Evolutionary conservation across 1,140 invertebrate species (phyloP).

Genomic region (Anoplolepis gracilipes): DNA sequence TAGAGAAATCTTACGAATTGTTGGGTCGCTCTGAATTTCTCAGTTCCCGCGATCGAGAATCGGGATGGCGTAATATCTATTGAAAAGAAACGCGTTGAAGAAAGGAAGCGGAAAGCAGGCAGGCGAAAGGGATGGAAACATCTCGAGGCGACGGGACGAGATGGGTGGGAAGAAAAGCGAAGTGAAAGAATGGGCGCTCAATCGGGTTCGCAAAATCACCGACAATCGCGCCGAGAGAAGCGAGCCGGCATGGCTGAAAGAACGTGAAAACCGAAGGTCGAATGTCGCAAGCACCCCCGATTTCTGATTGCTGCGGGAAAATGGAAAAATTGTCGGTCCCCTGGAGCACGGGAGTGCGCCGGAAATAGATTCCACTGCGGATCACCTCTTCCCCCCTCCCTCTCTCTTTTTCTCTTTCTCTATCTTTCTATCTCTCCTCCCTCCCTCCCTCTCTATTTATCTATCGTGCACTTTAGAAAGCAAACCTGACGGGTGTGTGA

Average conservation of each 20-base stretch:
- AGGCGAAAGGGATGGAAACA: slow-evolving; percentile 55
- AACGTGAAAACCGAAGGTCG: slow-evolving; percentile 41
- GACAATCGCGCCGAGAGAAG: slow-evolving; percentile 55
- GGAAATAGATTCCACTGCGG: slow-evolving; percentile 49
- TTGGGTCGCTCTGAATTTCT: slow-evolving; percentile 49
- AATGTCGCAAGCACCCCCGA: slow-evolving; percentile 30
- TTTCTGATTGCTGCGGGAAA: slow-evolving; percentile 64
- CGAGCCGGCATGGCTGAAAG: slow-evolving; percentile 39
- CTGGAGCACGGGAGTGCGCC: slow-evolving; percentile 29
- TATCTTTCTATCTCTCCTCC: neutral
- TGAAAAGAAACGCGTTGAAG: slow-evolving; percentile 54
- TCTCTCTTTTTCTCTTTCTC: neutral
- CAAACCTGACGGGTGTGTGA: slow-evolving; percentile 33
- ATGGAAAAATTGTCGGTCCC: slow-evolving; percentile 69
- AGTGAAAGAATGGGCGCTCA: slow-evolving; percentile 47
- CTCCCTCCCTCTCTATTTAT: neutral
- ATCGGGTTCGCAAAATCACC: slow-evolving; percentile 64
- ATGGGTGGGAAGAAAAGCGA: neutral
- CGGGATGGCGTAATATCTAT: slow-evolving; percentile 54
- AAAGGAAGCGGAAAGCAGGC: slow-evolving; percentile 53
- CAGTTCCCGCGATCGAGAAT: slow-evolving; percentile 43
- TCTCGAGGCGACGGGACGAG: neutral
- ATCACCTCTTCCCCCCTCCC: neutral
- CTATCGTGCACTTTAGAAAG: neutral
- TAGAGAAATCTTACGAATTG: slow-evolving; percentile 64